These are phyloP conservation scores for Spodoptera exigua DNA, from an alignment of 2,888 invertebrate genomes.

Conservation along the genomic window DNA sequence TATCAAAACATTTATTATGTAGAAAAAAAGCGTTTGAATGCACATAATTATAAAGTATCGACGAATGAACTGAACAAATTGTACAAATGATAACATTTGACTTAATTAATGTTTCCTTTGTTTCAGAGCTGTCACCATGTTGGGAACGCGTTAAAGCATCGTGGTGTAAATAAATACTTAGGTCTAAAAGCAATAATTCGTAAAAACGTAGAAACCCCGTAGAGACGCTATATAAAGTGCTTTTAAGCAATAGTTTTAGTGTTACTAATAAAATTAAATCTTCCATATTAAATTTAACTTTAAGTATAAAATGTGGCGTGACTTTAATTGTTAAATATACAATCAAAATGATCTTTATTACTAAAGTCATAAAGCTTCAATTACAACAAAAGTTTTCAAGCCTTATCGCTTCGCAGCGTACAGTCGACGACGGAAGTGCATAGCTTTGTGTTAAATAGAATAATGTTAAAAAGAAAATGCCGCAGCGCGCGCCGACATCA, in stretches of 20 bases:
- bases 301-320: constrained; percentile 58
- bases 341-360: constrained; percentile 61
- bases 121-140: constrained; percentile 72
- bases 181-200: constrained; percentile 85
- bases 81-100: constrained; percentile 1
- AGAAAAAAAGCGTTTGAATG: too few species aligned
- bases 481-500: constrained; percentile 87
- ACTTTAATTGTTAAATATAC: constrained; percentile 47
- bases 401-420: constrained; percentile 51
- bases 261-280: constrained; percentile 68
- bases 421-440: constrained; percentile 61
- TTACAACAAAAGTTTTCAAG: constrained; percentile 41
- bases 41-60: too few species aligned
- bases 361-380: constrained; percentile 41
- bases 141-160: constrained; percentile 57
- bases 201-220: constrained; percentile 82
- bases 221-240: constrained; percentile 75
- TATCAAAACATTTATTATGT: too few species aligned
- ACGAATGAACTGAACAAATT: background rate
- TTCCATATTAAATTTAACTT: constrained; percentile 71
- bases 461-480: constrained; percentile 85
- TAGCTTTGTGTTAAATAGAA: constrained; percentile 57
- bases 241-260: constrained; percentile 62
- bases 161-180: constrained; percentile 68
- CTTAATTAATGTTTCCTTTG: constrained; percentile 61